Conservation (phyloP, 2,113 vertebrate genomes). For the Camarhynchus parvulus region DNA sequence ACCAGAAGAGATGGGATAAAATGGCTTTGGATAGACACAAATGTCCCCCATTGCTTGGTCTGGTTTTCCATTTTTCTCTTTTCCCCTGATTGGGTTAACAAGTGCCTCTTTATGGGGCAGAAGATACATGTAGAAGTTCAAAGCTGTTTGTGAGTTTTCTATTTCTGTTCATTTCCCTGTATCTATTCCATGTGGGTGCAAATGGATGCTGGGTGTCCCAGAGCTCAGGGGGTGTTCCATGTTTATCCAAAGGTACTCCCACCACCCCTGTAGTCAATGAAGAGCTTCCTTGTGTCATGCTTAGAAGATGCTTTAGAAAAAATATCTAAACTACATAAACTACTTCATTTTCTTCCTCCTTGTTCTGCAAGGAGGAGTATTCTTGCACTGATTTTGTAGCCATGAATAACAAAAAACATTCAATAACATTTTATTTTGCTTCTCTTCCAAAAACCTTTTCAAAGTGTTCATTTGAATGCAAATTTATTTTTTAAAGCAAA, state of each 20-base stretch:
- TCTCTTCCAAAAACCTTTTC: neutral
- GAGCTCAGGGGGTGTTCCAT: neutral
- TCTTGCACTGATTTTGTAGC: neutral
- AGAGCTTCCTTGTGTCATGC: neutral
- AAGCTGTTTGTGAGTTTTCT: neutral
- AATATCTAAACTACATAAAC: neutral
- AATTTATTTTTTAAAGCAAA: neutral
- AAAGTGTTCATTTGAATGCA: neutral
- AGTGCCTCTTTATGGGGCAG: neutral
- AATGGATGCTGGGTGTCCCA: neutral
- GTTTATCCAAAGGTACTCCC: neutral
- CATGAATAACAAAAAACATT: neutral
- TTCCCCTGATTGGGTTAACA: neutral
- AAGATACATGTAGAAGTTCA: neutral
- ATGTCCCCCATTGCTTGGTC: neutral
- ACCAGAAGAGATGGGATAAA: neutral
- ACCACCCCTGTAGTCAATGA: rapidly evolving
- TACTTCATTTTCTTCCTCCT: neutral
- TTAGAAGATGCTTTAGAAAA: neutral
- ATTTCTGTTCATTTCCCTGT: neutral
- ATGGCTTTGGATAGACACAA: neutral
- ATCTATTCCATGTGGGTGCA: neutral
- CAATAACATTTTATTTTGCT: neutral
- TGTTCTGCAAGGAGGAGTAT: neutral
- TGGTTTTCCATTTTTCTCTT: neutral